These are phyloP conservation scores for Epinephelus lanceolatus DNA, from an alignment of 2,113 vertebrate species.

Conservation along the genomic window DNA sequence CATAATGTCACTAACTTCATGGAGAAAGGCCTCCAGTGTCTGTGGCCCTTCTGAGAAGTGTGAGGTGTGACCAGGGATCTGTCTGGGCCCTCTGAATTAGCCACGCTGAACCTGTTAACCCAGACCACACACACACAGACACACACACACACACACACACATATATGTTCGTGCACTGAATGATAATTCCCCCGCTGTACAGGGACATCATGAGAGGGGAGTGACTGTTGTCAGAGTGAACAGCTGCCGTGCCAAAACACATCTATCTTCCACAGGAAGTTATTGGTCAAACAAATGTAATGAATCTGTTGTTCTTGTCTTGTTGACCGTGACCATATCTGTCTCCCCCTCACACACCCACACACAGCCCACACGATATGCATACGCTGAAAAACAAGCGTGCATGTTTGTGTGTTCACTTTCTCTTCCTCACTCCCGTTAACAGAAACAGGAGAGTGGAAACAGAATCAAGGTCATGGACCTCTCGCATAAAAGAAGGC, in stretches of 20 bases:
- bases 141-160: constrained; percentile 38
- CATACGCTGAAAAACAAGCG: constrained; percentile 39
- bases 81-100: constrained; percentile 75
- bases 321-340: constrained; percentile 63
- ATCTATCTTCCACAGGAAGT: constrained; percentile 79
- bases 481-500: constrained; percentile 9
- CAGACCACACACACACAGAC: constrained; percentile 74
- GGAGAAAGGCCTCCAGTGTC: constrained; percentile 63
- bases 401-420: constrained; percentile 17
- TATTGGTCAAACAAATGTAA: constrained; percentile 77
- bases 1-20: constrained; percentile 37
- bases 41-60: constrained; percentile 66
- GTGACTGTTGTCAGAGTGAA: constrained; percentile 61
- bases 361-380: constrained; percentile 24
- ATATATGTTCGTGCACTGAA: constrained; percentile 56
- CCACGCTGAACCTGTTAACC: constrained; percentile 67
- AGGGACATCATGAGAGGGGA: constrained; percentile 60
- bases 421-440: constrained; percentile 13
- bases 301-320: constrained; percentile 65
- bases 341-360: constrained; percentile 22
- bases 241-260: constrained; percentile 74
- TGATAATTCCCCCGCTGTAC: constrained; percentile 58
- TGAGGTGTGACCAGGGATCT: constrained; percentile 62
- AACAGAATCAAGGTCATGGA: constrained; percentile 57
- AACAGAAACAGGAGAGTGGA: constrained; percentile 36